phyloP scores from a whole-genome alignment of 2,113 vertebrate genomes.

The Bettongia penicillata region DNA sequence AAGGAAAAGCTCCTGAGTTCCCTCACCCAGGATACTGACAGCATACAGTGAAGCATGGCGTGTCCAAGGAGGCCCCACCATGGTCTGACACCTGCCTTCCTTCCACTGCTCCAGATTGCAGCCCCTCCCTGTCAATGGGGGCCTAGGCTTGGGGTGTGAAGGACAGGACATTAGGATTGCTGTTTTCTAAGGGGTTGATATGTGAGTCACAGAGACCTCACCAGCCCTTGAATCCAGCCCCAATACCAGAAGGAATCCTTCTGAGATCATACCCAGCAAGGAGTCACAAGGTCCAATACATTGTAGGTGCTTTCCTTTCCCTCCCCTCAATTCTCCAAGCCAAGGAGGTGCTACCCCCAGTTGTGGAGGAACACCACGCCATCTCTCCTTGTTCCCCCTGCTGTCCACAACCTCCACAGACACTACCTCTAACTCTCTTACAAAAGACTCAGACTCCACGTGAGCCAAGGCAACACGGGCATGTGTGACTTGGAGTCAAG shows the following conservation, averaged over 20 bases:
- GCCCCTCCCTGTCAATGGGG: rapidly evolving
- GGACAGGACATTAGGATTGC: neutral
- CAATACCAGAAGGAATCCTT: too few species aligned
- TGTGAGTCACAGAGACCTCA: too few species aligned
- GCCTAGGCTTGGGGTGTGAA: neutral
- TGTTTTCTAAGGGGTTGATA: too few species aligned
- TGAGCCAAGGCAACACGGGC: too few species aligned
- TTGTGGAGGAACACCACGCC: too few species aligned
- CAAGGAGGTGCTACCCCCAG: neutral
- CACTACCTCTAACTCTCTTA: too few species aligned
- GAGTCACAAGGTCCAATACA: neutral
- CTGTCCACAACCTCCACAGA: too few species aligned
- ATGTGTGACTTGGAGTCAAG: neutral
- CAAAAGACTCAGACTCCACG: too few species aligned
- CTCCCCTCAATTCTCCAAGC: neutral
- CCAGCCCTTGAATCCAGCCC: neutral
- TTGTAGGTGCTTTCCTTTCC: neutral
- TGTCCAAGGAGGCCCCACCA: too few species aligned
- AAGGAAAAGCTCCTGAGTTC: neutral
- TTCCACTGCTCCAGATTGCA: neutral
- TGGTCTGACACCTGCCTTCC: too few species aligned
- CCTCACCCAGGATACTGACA: too few species aligned
- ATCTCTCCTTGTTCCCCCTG: neutral
- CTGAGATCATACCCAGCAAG: neutral
- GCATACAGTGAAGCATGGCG: too few species aligned